Evolutionary conservation across 2,113 vertebrate genomes (phyloP).

Genomic region (Apteryx mantelli): DNA sequence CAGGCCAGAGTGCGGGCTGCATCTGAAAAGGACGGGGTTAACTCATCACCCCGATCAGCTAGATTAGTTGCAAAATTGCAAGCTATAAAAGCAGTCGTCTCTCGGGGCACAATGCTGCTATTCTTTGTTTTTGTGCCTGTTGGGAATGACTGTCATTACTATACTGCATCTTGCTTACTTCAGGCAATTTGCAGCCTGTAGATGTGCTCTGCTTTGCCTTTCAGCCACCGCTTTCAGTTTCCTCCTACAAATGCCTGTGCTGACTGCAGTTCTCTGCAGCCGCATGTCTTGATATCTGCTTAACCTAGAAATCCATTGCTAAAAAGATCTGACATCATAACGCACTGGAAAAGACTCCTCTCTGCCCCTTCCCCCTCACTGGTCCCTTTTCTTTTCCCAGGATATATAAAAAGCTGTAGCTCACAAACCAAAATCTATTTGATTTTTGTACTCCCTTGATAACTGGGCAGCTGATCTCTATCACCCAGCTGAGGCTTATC

Average conservation of each 20-base stretch:
- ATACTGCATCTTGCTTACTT: not conserved
- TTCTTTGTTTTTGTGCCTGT: not conserved
- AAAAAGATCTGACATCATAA: conserved; percentile 53
- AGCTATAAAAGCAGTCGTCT: not conserved
- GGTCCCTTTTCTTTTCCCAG: conserved; percentile 42
- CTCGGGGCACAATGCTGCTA: not conserved
- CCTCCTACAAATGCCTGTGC: conserved; percentile 3
- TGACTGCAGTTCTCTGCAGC: conserved; percentile 33
- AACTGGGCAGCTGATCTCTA: conserved; percentile 66
- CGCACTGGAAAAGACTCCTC: conserved; percentile 21
- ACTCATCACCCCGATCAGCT: fast-evolving
- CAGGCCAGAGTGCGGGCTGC: not conserved
- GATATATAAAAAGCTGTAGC: conserved; percentile 62
- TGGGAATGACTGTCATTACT: not conserved
- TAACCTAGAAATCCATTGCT: conserved; percentile 55
- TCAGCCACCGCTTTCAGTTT: not conserved
- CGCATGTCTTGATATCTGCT: not conserved
- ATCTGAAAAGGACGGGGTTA: not conserved
- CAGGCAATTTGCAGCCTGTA: conserved; percentile 22
- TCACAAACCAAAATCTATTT: conserved; percentile 72
- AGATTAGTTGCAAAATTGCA: not conserved
- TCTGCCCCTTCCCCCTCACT: not conserved
- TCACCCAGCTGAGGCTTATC: conserved; percentile 70
- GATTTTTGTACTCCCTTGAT: conserved; percentile 72
- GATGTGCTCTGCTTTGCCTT: conserved; percentile 9